Evolutionary conservation across 2,113 vertebrate species (phyloP), one percentile per base, ranked within the genome.

Genomic region (Dendropsophus ebraccatus): DNA sequence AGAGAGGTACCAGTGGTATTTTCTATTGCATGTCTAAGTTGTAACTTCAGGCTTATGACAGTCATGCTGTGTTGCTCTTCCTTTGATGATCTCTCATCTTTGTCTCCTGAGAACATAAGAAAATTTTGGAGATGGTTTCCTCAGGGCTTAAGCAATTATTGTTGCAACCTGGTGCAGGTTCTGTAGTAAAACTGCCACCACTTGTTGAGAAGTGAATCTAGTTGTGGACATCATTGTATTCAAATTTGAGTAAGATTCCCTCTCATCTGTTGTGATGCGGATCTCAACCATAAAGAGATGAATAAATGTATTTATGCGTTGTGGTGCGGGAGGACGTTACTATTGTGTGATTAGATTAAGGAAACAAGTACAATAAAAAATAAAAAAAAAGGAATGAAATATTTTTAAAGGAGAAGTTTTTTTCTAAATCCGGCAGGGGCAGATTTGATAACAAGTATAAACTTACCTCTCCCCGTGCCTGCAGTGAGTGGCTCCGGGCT

Each of bases 81-180:
- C 97, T 99, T 99, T 99, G 97, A 99, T 97, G 96, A 95, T 97
- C 94, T 93, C 94, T 95, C 94, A 90, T 92, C 92, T 93, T 91
- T 93, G 95, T 96, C 96, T 95, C 94, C 91, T 85, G 94, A 95
- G 95, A 96, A 95, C 95, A 95, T 90, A 95, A 95, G 94, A 72
- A 81, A 96, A 93, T 93, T 82, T 92, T 92, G 90, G 92, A 94
- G 92, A 92, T 87, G 19, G 93, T 83, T 85, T 94, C 93, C 93
- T 91, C 67, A 89, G 91, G 93, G 93, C 92, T 88, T 83, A 90
- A 81, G 91, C 90, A 93, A 88, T 94, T 91, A 93, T 87, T 93
- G 93, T 93, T 86, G 77, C 89, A 92, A 93, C 94, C 94, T 93
- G 92, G 92, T 85, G 16, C 91, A 90, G 92, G 93, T 91, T 92